These are phyloP conservation scores for Coenonympha glycerion DNA, from an alignment of 2,888 invertebrate genomes.

Conservation along the genomic window DNA sequence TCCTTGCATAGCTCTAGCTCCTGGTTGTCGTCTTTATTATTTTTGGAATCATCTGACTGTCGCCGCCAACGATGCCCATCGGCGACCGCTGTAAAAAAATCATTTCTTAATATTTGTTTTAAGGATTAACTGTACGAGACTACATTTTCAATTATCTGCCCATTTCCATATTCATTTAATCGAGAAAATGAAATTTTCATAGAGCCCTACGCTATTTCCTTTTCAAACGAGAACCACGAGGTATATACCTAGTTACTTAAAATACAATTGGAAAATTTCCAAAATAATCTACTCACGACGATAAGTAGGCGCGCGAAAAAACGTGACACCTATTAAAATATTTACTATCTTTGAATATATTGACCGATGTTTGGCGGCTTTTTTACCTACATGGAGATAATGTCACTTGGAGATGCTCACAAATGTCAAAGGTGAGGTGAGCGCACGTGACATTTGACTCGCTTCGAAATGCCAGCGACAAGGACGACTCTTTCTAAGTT, in stretches of 20 bases:
- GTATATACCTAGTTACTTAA: too few relatives aligned
- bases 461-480: constrained; percentile 70
- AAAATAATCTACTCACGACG: too few relatives aligned
- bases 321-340: neutral
- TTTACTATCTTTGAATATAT: constrained; percentile 20
- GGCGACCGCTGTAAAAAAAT: constrained; percentile 41
- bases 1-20: constrained; percentile 94
- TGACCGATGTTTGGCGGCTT: constrained; percentile 32
- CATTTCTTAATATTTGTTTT: neutral
- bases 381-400: constrained; percentile 49
- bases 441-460: constrained; percentile 72
- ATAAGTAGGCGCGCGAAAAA: too few relatives aligned
- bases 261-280: too few relatives aligned
- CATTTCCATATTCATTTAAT: neutral
- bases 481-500: constrained; percentile 73
- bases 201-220: too few relatives aligned
- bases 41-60: constrained; percentile 83
- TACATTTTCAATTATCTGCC: neutral
- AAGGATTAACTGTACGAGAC: neutral
- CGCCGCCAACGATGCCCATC: constrained; percentile 76
- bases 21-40: constrained; percentile 92
- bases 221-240: too few relatives aligned
- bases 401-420: constrained; percentile 48
- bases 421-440: constrained; percentile 69
- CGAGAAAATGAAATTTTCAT: too few relatives aligned